These are phyloP conservation scores for Pocillopora damicornis DNA, from an alignment of 64 coral and sea anemone species.

Conservation along the genomic window DNA sequence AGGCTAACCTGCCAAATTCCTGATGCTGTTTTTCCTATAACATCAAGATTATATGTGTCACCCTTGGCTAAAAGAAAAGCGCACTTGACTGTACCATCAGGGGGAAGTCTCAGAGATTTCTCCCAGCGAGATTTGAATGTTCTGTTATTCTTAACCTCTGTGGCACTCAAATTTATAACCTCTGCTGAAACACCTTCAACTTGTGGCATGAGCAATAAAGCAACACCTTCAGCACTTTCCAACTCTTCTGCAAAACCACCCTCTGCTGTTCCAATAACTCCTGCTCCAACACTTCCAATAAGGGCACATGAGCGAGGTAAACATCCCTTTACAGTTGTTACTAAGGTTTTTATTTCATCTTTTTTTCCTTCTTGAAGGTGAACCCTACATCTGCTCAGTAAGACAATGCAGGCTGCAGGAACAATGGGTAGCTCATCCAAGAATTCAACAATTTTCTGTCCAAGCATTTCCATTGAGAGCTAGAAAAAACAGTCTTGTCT, in stretches of 20 bases:
- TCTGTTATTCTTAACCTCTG: constrained; percentile 86
- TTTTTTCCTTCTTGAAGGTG: constrained; percentile 49
- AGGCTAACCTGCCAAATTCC: constrained; percentile 89
- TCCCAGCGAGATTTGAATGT: constrained; percentile 83
- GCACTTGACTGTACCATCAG: constrained; percentile 72
- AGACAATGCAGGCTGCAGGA: constrained; percentile 76
- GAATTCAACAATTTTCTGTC: constrained; percentile 50
- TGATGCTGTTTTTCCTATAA: constrained; percentile 89
- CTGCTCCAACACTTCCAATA: constrained; percentile 73
- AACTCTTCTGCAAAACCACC: constrained; percentile 64
- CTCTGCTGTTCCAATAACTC: constrained; percentile 68
- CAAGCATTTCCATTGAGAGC: constrained; percentile 84
- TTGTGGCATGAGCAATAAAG: constrained; percentile 79
- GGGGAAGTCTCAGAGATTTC: constrained; percentile 72
- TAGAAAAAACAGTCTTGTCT: constrained; percentile 1
- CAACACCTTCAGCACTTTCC: constrained; percentile 77
- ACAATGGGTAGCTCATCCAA: constrained; percentile 66
- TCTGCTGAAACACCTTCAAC: constrained; percentile 63
- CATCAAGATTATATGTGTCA: constrained; percentile 75
- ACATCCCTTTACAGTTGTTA: constrained; percentile 48
- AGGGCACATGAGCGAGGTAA: constrained; percentile 67
- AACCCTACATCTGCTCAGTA: constrained; percentile 69
- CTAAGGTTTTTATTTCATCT: constrained; percentile 84
- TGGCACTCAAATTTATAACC: constrained; percentile 74
- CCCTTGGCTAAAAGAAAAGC: constrained; percentile 79